Evolutionary conservation across 2,113 vertebrate genomes (phyloP).

Genomic region (Clarias batrachus): DNA sequence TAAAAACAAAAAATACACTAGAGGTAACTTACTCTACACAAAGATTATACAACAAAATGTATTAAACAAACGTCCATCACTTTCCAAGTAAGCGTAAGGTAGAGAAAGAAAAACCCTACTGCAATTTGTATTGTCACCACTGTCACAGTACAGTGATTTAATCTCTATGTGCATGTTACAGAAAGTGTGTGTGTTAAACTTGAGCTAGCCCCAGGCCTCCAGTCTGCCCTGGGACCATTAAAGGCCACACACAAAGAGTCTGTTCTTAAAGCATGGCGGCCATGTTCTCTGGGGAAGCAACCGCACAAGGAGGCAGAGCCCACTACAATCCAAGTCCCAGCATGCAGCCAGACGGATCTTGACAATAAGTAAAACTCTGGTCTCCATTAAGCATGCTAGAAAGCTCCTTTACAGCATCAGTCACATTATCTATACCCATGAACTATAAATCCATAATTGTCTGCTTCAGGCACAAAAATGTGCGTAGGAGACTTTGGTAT

Average conservation of each 20-base stretch:
- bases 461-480: background rate
- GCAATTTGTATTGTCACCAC: constrained; percentile 9
- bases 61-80: background rate
- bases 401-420: constrained; percentile 40
- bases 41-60: no score
- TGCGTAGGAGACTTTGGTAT: constrained; percentile 10
- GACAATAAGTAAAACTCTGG: constrained; percentile 59
- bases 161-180: constrained; percentile 9
- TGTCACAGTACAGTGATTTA: constrained; percentile 16
- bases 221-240: constrained; percentile 28
- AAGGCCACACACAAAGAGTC: constrained; percentile 40
- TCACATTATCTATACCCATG: background rate
- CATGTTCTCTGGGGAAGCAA: constrained; percentile 55
- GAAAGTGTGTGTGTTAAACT: constrained; percentile 40
- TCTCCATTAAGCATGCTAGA: constrained; percentile 18
- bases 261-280: constrained; percentile 51
- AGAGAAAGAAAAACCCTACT: background rate
- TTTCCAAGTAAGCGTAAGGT: background rate
- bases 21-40: no score
- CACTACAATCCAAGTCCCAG: constrained; percentile 53
- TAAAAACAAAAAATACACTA: no score
- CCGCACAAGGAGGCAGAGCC: constrained; percentile 53
- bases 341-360: constrained; percentile 35
- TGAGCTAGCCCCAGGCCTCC: constrained; percentile 37
- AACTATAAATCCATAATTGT: constrained; percentile 22